Evolutionary conservation across 2,888 invertebrate genomes (phyloP).

Genomic region (Caenorhabditis drosophilae): DNA sequence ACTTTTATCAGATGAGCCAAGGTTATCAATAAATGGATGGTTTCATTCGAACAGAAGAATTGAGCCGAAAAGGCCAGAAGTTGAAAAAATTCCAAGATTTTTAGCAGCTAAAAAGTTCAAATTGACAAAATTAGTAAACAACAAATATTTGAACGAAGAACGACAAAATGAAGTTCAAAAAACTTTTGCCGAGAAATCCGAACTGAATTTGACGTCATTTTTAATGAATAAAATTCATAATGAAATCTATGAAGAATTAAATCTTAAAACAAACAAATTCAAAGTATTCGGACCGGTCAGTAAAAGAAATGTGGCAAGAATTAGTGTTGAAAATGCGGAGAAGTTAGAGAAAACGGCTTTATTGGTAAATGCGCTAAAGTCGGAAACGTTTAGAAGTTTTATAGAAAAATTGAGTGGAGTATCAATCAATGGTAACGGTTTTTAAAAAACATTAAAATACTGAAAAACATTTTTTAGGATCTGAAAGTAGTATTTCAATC

Average conservation of each 20-base stretch:
- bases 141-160: conserved; percentile 12
- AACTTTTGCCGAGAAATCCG: conserved; percentile 49
- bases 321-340: conserved; percentile 5
- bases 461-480: conserved; percentile 12
- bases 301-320: conserved; percentile 29
- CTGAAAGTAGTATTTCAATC: conserved; percentile 35
- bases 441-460: neutral
- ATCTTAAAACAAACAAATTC: conserved; percentile 17
- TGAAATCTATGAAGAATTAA: conserved; percentile 14
- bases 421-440: conserved; percentile 10
- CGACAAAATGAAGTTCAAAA: conserved; percentile 47
- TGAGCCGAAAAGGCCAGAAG: conserved; percentile 17
- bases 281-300: conserved; percentile 47
- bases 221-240: conserved; percentile 27
- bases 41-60: conserved; percentile 51
- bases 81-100: conserved; percentile 24
- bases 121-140: conserved; percentile 6
- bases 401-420: conserved; percentile 30
- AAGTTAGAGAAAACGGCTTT: conserved; percentile 7
- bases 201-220: conserved; percentile 47
- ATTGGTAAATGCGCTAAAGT: conserved; percentile 30
- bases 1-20: conserved; percentile 40
- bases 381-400: conserved; percentile 14
- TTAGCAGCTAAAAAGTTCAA: conserved; percentile 13
- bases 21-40: conserved; percentile 66